Conservation (phyloP, 2,888 invertebrate genomes). For the Dexiosoma caninum region DNA sequence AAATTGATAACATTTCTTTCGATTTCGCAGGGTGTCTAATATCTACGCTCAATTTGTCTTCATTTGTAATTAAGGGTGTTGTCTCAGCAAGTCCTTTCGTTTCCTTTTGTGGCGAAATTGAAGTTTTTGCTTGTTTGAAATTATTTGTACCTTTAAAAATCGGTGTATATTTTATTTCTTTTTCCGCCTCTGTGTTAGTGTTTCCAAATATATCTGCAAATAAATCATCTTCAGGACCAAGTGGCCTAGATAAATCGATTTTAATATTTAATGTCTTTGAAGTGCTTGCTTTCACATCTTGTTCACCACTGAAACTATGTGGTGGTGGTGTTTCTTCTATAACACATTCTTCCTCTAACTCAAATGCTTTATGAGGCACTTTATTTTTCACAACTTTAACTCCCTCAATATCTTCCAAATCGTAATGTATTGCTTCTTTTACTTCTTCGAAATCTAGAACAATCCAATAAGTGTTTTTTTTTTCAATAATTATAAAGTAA, state of each 20-base stretch:
- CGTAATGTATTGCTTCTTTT: slow-evolving; percentile 42
- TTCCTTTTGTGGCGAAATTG: neutral
- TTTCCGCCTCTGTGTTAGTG: neutral
- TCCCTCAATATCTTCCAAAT: slow-evolving; percentile 50
- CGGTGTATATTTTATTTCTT: neutral
- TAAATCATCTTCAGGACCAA: slow-evolving; percentile 40
- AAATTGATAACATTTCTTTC: slow-evolving; percentile 64
- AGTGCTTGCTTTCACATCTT: slow-evolving; percentile 1
- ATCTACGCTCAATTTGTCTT: neutral
- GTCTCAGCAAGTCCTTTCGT: neutral
- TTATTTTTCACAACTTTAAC: slow-evolving; percentile 76
- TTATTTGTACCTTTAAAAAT: neutral
- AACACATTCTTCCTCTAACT: slow-evolving; percentile 52
- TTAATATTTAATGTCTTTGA: slow-evolving; percentile 24
- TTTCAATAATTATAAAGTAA: neutral
- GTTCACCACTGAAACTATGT: slow-evolving; percentile 24
- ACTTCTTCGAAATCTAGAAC: slow-evolving; percentile 57
- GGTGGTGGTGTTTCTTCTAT: slow-evolving; percentile 49
- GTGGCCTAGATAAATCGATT: slow-evolving; percentile 24
- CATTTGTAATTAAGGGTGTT: neutral
- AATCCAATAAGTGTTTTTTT: slow-evolving; percentile 1
- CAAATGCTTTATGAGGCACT: neutral
- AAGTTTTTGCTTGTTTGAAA: neutral
- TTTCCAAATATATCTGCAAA: slow-evolving; percentile 54
- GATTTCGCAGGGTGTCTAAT: slow-evolving; percentile 9